Conservation (phyloP, 2,888 invertebrate species). For the Dryadula phaetusa region DNA sequence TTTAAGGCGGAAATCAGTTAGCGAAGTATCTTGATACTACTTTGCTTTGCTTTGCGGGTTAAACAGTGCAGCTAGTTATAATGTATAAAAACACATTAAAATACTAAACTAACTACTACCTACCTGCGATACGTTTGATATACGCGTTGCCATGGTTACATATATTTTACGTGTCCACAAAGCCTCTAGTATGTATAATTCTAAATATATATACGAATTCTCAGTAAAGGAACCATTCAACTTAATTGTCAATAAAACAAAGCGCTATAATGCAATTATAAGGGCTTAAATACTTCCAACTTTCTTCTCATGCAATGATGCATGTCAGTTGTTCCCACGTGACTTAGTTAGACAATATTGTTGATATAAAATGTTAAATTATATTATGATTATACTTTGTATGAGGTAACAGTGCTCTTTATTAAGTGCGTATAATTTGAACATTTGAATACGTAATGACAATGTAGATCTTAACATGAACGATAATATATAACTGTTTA, state of each 20-base stretch:
- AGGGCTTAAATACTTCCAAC: slow-evolving; percentile 34
- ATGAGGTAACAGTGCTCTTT: slow-evolving; percentile 7
- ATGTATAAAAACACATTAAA: no score
- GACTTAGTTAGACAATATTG: slow-evolving; percentile 31
- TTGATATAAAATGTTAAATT: slow-evolving; percentile 37
- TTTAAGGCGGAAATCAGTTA: no score
- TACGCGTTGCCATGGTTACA: no score
- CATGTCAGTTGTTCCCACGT: slow-evolving; percentile 56
- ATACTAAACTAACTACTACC: no score
- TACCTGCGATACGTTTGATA: no score
- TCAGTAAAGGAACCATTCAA: slow-evolving; percentile 32
- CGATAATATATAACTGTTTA: no score
- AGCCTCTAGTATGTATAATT: not conserved
- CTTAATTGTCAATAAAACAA: slow-evolving; percentile 51
- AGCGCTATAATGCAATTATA: slow-evolving; percentile 42
- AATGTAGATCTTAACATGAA: not conserved
- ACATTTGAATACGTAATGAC: not conserved
- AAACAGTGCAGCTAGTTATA: no score
- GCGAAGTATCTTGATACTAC: no score
- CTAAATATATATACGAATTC: slow-evolving; percentile 22
- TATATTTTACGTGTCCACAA: no score
- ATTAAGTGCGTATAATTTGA: slow-evolving; percentile 1
- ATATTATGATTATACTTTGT: slow-evolving; percentile 36
- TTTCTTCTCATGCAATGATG: slow-evolving; percentile 59
- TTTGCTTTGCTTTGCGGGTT: no score